These are phyloP conservation scores for Bombus superbus DNA, from an alignment of 1,140 invertebrate species.

Conservation along the genomic window DNA sequence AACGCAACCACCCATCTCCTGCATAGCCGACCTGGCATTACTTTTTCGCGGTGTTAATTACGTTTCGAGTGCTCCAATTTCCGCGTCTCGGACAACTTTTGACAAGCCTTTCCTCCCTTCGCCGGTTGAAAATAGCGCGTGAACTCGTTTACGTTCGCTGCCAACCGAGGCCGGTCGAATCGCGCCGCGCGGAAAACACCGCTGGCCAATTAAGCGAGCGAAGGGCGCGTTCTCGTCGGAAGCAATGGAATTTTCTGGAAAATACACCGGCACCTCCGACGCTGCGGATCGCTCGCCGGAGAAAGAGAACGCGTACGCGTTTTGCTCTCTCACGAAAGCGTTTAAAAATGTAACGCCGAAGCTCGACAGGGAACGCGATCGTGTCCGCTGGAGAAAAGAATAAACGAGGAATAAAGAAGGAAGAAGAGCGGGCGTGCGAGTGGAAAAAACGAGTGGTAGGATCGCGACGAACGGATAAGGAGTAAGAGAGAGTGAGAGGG, in stretches of 20 bases:
- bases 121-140: not conserved
- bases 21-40: not conserved
- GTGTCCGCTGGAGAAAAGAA: not conserved
- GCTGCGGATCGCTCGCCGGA: not conserved
- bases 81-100: not conserved
- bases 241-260: not conserved
- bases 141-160: not conserved
- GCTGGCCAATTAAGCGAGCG: not conserved
- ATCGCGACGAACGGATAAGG: not conserved
- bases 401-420: not conserved
- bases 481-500: not conserved
- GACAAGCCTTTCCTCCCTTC: not conserved
- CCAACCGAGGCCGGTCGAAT: not conserved
- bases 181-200: not conserved
- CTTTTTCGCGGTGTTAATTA: not conserved
- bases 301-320: not conserved
- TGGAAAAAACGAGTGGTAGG: not conserved
- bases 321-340: not conserved
- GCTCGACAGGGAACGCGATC: not conserved
- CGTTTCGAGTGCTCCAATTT: not conserved
- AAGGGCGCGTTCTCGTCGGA: not conserved
- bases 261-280: not conserved
- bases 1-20: too few species aligned
- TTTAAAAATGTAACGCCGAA: not conserved
- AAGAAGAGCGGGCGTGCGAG: not conserved